Conservation (phyloP, 2,113 vertebrate species). For the Sapajus apella region DNA sequence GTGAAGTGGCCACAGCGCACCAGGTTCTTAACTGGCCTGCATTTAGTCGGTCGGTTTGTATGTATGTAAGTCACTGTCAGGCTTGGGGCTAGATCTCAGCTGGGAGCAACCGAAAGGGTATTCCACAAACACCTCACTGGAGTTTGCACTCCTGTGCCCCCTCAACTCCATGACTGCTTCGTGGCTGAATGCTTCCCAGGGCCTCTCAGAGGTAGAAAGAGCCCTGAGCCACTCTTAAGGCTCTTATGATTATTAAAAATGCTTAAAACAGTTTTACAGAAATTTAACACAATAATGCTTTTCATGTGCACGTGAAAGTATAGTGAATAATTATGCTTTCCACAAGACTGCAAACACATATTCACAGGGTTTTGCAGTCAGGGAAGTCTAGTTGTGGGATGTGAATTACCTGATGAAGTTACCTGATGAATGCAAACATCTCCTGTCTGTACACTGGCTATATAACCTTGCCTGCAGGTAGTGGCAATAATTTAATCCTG, state of each 20-base stretch:
- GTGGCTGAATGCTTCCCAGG: neutral
- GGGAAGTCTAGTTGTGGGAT: neutral
- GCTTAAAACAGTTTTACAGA: neutral
- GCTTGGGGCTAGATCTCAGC: neutral
- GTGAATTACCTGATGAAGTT: neutral
- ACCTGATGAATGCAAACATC: neutral
- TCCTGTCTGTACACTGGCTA: neutral
- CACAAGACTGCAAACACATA: neutral
- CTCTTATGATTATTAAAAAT: neutral
- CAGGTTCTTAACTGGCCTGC: neutral
- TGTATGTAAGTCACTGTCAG: neutral
- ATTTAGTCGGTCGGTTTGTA: neutral
- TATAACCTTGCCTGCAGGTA: neutral
- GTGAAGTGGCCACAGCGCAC: neutral
- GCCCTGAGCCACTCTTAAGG: neutral
- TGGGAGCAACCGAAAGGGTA: neutral
- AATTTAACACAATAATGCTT: neutral
- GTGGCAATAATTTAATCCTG: neutral
- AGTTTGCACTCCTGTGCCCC: neutral
- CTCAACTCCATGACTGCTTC: neutral
- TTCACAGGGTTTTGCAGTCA: neutral
- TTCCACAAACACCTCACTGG: neutral
- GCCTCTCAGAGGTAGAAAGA: neutral
- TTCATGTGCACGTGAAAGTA: neutral
- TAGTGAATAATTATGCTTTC: constrained; percentile 3